Evolutionary conservation across 2,113 vertebrate genomes (phyloP).

Genomic region (Eira barbara): DNA sequence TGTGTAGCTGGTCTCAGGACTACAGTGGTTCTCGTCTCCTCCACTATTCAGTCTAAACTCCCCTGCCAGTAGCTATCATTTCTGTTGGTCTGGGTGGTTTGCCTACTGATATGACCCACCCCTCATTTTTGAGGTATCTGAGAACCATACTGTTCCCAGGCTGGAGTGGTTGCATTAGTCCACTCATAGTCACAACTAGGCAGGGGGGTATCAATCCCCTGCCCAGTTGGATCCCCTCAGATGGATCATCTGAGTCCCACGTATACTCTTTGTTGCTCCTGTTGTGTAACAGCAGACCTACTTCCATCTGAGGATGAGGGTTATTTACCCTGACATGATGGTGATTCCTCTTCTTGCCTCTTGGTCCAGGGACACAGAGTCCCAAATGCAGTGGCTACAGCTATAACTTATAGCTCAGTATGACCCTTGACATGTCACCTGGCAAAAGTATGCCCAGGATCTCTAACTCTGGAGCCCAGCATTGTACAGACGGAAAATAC

Average conservation of each 20-base stretch:
- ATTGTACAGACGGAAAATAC: neutral
- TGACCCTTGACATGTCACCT: neutral
- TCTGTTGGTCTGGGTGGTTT: neutral
- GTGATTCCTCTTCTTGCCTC: constrained; percentile 10
- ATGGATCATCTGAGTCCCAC: neutral
- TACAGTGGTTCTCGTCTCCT: neutral
- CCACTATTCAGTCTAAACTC: neutral
- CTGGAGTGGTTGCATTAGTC: neutral
- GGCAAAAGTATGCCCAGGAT: neutral
- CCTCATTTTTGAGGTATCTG: constrained; percentile 8
- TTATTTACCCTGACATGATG: neutral
- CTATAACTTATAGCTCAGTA: neutral
- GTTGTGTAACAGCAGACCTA: neutral
- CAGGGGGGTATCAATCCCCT: neutral
- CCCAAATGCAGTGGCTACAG: neutral
- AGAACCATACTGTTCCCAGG: neutral
- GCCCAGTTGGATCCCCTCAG: no score
- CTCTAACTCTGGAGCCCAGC: neutral
- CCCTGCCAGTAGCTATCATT: neutral
- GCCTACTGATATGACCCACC: neutral
- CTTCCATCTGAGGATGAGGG: neutral
- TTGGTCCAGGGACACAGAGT: neutral
- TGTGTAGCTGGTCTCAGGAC: neutral
- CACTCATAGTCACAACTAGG: neutral
- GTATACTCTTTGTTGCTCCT: neutral